Conservation (phyloP, 2,888 invertebrate species). For the Rosalia funebris region DNA sequence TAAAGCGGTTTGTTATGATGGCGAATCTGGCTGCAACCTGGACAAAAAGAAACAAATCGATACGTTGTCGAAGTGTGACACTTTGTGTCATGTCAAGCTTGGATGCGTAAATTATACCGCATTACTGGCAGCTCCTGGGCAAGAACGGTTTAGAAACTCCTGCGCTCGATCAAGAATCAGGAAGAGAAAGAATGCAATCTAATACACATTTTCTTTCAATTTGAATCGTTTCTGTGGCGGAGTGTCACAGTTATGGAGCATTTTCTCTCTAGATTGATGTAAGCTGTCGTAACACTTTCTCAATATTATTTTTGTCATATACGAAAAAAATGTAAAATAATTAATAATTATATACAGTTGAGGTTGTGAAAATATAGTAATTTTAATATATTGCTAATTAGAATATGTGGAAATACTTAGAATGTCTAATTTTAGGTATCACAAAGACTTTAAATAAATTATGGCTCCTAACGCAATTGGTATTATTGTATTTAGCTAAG, state of each 20-base stretch:
- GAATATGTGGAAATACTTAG: too few relatives aligned
- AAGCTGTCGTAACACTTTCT: conserved; percentile 6
- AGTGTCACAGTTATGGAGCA: conserved; percentile 1
- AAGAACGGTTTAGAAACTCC: conserved; percentile 6
- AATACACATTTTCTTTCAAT: conserved; percentile 3
- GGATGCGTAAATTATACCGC: neutral
- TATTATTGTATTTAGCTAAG: too few relatives aligned
- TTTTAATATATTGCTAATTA: too few relatives aligned
- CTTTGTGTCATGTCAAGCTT: neutral
- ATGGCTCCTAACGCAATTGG: too few relatives aligned
- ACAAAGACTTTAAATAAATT: too few relatives aligned
- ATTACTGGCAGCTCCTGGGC: conserved; percentile 1
- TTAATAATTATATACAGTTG: neutral
- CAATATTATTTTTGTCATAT: conserved; percentile 7
- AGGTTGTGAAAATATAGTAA: conserved; percentile 1
- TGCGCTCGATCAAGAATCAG: conserved; percentile 5
- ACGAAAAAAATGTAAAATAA: neutral
- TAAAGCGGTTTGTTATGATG: neutral
- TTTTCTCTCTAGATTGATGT: neutral
- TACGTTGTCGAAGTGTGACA: conserved; percentile 2
- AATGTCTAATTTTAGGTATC: too few relatives aligned
- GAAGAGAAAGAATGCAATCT: conserved; percentile 16
- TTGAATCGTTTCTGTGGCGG: neutral
- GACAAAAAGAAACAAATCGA: neutral
- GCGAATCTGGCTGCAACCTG: neutral